Conservation (phyloP, 2,888 invertebrate species). For the Drosophila parthenogenetica region DNA sequence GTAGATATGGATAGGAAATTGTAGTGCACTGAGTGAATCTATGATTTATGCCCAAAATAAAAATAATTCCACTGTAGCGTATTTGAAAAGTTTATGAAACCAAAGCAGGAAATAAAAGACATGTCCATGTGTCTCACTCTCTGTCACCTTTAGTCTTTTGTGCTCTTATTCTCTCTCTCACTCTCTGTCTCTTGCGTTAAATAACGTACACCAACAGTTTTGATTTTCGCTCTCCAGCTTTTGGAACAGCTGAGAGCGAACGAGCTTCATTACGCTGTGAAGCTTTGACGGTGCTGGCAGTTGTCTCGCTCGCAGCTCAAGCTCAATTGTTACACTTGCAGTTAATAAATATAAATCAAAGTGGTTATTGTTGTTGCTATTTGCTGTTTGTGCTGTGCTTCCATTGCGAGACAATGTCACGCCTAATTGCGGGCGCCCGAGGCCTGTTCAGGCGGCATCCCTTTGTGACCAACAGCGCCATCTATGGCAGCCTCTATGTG, state of each 20-base stretch:
- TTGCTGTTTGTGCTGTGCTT: background rate
- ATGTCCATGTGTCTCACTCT: constrained; percentile 8
- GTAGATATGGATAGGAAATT: constrained; percentile 24
- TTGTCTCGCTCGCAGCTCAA: constrained; percentile 39
- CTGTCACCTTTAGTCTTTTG: background rate
- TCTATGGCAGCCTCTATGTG: constrained; percentile 92
- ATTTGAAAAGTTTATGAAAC: constrained; percentile 5
- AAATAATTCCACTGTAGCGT: constrained; percentile 15
- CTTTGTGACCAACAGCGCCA: constrained; percentile 86
- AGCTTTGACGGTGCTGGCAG: constrained; percentile 64
- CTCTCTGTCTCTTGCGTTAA: constrained; percentile 11
- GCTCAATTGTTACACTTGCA: constrained; percentile 41
- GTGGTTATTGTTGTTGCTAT: constrained; percentile 22
- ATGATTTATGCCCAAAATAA: constrained; percentile 4
- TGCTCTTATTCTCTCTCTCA: constrained; percentile 5
- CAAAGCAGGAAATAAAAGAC: constrained; percentile 32
- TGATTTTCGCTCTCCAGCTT: constrained; percentile 35
- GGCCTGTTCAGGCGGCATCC: constrained; percentile 86
- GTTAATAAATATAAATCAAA: constrained; percentile 55
- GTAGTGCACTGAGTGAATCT: background rate
- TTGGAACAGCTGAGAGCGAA: constrained; percentile 63
- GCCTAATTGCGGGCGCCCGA: constrained; percentile 62
- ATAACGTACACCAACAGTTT: constrained; percentile 23
- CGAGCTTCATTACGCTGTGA: constrained; percentile 48
- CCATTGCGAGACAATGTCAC: constrained; percentile 61